phyloP scores from a whole-genome alignment of 2,113 vertebrate species.

The Anolis sagrei region DNA sequence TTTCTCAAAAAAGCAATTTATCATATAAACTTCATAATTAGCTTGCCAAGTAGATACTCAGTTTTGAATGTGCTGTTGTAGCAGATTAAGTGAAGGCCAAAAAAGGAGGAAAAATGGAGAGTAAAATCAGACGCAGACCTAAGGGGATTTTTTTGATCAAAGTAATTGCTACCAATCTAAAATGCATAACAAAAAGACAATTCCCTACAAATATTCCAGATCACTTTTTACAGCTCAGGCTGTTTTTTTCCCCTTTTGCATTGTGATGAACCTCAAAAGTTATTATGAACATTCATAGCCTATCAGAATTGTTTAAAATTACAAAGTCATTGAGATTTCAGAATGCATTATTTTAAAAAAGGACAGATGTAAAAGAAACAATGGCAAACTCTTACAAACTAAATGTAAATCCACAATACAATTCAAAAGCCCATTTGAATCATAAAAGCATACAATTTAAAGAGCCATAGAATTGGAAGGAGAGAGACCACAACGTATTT shows the following conservation, averaged over 20 bases:
- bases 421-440: neutral
- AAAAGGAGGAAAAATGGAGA: neutral
- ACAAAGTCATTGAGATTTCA: neutral
- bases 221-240: neutral
- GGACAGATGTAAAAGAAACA: neutral
- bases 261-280: neutral
- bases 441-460: too few species aligned
- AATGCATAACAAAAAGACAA: slow-evolving; percentile 34
- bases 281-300: neutral
- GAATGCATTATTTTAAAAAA: neutral
- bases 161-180: slow-evolving; percentile 46
- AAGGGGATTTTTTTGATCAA: slow-evolving; percentile 49
- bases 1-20: slow-evolving; percentile 7
- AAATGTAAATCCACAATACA: neutral
- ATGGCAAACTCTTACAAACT: neutral
- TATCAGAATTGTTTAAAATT: neutral
- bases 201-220: neutral
- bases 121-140: slow-evolving; percentile 21
- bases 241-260: slow-evolving; percentile 26
- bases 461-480: too few species aligned
- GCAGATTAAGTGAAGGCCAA: slow-evolving; percentile 39
- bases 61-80: slow-evolving; percentile 26
- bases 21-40: slow-evolving; percentile 40
- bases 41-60: slow-evolving; percentile 15
- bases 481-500: too few species aligned